Evolutionary conservation across 1,140 invertebrate genomes (phyloP), one percentile per base, ranked within the genome.

Genomic region (Trichonephila clavipes): DNA sequence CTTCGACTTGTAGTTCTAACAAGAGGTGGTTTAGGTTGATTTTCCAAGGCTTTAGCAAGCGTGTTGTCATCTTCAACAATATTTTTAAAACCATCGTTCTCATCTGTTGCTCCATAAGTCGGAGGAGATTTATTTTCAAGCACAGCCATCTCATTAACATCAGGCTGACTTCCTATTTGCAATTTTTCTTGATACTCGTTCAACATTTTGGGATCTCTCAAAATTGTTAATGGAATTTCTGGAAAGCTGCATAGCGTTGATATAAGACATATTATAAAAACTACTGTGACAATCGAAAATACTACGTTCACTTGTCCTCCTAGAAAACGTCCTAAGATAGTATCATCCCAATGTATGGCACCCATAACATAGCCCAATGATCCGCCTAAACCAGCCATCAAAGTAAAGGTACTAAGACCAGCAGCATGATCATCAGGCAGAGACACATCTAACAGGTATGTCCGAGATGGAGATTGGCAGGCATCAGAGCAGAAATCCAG

Each of bases 401-500:
- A 97, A 0, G 98, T 99, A 95, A 99, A 99, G 2, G 98, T 99
- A 94, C 98, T 99, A 2, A 99, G 96, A 1, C 99, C 99, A 94
- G 97, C 97, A 0, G 98, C 98, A 95, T 99, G 98, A 95, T 99
- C 98, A 96, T 98, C 98, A 97, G 98, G 97, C 94, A 98, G 96
- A 69, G 98, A 98, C 21, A 99, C 97, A 95, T 99, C 99, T 16
- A 99, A 96, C 0, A 99, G 96, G 96, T 99, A 99, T 64, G 99
- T 98, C 94, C 99, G 96, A 0, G 98, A 97, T 0, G 99, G 99
- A 95, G 98, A 99, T 96, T 99, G 99, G 95, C 98, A 99, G 59
- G 98, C 98, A 95, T 99, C 98, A 1, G 98, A 98, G 95, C 99
- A 98, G 96, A 99, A 99, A 96, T 99, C 99, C 51, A 99, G 96